Conservation (phyloP, 2,888 invertebrate species). For the Augochlorella aurata region DNA sequence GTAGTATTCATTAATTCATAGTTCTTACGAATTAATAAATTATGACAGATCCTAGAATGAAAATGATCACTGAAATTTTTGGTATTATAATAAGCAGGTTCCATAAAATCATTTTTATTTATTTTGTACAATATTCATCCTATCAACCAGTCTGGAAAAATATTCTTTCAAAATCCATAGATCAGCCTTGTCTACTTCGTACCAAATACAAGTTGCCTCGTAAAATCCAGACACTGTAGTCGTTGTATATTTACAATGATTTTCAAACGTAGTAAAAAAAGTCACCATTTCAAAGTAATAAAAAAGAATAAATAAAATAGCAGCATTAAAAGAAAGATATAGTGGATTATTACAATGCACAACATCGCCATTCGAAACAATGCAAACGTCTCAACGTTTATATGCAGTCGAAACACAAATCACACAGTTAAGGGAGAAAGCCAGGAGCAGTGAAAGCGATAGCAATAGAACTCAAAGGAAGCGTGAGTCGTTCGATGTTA, state of each 20-base stretch:
- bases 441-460: neutral
- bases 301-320: neutral
- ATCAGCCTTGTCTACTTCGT: neutral
- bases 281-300: neutral
- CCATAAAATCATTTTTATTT: constrained; percentile 17
- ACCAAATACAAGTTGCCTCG: neutral
- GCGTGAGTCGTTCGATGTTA: neutral
- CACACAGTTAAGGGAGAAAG: neutral
- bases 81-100: neutral
- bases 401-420: neutral
- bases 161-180: neutral
- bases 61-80: neutral
- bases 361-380: neutral
- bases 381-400: neutral
- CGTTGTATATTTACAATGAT: constrained; percentile 1
- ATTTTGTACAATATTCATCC: neutral
- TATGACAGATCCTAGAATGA: neutral
- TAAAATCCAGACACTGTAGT: neutral
- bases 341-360: neutral
- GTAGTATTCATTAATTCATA: neutral
- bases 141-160: neutral
- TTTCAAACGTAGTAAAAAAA: neutral
- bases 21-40: neutral
- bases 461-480: neutral
- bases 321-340: neutral